Evolutionary conservation across 2,888 invertebrate species (phyloP), one percentile per base, ranked within the genome.

Genomic region (Ceramica pisi): DNA sequence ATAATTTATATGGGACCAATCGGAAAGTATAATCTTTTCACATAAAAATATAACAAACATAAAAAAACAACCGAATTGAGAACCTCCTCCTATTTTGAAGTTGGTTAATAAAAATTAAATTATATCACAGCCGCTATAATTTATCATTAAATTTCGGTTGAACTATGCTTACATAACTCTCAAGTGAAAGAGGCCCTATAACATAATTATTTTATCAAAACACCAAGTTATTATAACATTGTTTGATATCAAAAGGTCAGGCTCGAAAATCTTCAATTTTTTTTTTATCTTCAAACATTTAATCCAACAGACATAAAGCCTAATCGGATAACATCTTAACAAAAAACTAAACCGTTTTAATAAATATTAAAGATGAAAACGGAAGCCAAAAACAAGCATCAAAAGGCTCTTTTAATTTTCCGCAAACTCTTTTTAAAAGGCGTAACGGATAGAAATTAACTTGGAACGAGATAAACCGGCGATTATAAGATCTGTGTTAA

Each of bases 361-460:
- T 62, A 65, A 79, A 78, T 63, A 63, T 82, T 56, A 66, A 66
- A 35, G 65, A 60, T 63, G 19, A 71, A 67, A 72, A 56, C 41
- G 59, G 69, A 0, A 48, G 48, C 38, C 57, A 19, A 63, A 75
- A 73, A 68, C 51, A 56, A 60, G 67, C 74, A 68, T 82, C 80
- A 82, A 80, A 82, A 66, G 59, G 31, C 44, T 44, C 59, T 74
- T 71, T 68, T 67, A 78, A 71, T 80, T 78, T 75, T 63, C 41
- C 67, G 19, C 51, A 56, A 67, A 69, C 64, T 80, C 46, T 70
- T 76, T 72, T 67, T 65, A 67, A 72, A 79, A 68, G 69, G 53
- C 66, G 62, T 73, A 68, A 81, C 69, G 61, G 70, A 81, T 77
- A 82, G 61, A 75, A 75, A 84, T 81, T 76, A 78, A 78, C 65